Base-by-base conservation (phyloP, 2,888 invertebrate genomes). In the Apodemia hepburni region DNA sequence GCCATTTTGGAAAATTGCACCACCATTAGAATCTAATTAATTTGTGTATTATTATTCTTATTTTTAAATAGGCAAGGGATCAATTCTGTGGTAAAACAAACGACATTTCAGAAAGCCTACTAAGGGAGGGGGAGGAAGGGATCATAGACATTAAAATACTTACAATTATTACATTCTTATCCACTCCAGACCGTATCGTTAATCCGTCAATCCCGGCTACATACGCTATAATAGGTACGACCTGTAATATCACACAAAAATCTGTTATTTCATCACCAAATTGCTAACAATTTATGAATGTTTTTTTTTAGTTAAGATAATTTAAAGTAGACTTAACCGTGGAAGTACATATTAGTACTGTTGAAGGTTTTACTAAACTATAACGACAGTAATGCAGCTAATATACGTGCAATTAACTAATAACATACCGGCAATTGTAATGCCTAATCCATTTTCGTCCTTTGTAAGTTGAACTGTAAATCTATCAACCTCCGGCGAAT, bases 381-480 rank as follows among this genome's bases (percentile, higher is more conserved):
- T 22, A 42, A 35, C 0, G 58, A 11, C 45, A 18, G 38, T 33
- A 12, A 49, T 0, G 5, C 12, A 58, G 38, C 17, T 47, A 11
- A 11, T 22, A 38, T 17, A 47, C n/a, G n/a, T n/a, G n/a, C n/a
- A n/a, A n/a, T n/a, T n/a, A n/a, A n/a, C n/a, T n/a, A n/a, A n/a
- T n/a, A n/a, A n/a, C n/a, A n/a, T 79, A 78, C 94, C 95, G 63
- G 98, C 98, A 74, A 99, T 98, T 35, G 98, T 99, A 68, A 99
- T 98, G 49, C 98, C 98, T 59, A 98, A 92, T 38, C 98, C 97
- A 80, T 98, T 98, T 71, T 95, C 94, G 82, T 98, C 98, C 86
- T 99, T 99, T 75, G 96, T 96, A 61, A 99, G 92, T 80, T 98
- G 97, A 54, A 98, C 98, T 65, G 97, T 97, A 78, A 99, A 97